Conservation (phyloP, 2,113 vertebrate genomes). For the Dendrocopos noguchii region DNA sequence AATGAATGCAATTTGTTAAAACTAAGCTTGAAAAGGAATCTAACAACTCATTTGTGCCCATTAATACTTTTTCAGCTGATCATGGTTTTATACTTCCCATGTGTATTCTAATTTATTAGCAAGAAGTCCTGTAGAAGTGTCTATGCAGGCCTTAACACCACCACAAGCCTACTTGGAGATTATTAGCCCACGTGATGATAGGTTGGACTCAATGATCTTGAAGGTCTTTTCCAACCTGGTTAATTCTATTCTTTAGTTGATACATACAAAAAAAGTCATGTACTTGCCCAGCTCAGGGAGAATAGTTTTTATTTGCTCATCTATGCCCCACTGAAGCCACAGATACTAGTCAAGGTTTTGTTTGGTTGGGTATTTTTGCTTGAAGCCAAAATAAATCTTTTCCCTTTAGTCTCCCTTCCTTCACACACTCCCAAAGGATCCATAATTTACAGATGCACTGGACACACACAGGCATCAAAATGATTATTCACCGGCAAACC, state of each 20-base stretch:
- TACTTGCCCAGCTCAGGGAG: background rate
- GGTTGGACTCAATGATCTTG: no score
- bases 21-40: background rate
- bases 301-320: background rate
- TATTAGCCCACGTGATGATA: no score
- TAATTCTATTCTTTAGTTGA: background rate
- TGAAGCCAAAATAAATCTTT: background rate
- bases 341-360: background rate
- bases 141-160: background rate
- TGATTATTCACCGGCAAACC: slow-evolving; percentile 3
- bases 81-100: background rate
- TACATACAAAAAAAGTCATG: background rate
- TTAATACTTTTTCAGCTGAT: background rate
- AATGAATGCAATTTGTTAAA: background rate
- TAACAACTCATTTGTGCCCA: background rate
- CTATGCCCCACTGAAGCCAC: background rate
- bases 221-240: no score
- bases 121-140: background rate
- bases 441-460: background rate
- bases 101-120: background rate
- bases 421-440: background rate
- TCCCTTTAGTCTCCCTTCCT: background rate
- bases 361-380: background rate
- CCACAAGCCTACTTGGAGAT: background rate
- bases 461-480: background rate